phyloP scores from a whole-genome alignment of 64 coral and sea anemone genomes.

The Hydrozoanthus tunicans region DNA sequence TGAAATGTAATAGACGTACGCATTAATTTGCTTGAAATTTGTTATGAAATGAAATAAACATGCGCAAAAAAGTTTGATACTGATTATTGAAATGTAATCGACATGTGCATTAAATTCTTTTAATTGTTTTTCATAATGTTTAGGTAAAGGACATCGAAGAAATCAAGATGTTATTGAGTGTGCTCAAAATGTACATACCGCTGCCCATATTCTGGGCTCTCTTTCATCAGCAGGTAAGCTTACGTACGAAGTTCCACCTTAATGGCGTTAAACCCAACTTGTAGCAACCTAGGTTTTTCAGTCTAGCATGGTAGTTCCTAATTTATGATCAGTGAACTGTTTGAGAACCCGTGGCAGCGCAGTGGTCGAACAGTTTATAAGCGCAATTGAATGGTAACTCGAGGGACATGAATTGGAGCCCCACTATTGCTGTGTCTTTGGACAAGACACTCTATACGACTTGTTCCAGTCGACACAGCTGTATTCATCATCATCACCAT shows the following conservation, averaged over 20 bases:
- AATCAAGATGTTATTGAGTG: slow-evolving; percentile 79
- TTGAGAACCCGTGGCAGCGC: background rate
- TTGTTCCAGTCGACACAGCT: too few relatives aligned
- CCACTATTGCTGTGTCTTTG: too few relatives aligned
- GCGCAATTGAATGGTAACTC: too few relatives aligned
- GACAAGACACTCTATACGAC: too few relatives aligned
- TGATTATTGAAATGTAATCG: background rate
- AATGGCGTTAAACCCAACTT: background rate
- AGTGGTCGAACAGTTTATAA: too few relatives aligned
- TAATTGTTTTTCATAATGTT: background rate
- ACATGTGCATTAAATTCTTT: too few relatives aligned
- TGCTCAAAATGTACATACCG: slow-evolving; percentile 88
- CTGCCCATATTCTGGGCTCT: slow-evolving; percentile 90
- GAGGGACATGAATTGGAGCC: too few relatives aligned
- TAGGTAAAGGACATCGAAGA: slow-evolving; percentile 80
- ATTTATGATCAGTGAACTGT: background rate
- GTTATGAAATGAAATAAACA: background rate
- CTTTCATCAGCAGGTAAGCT: slow-evolving; percentile 86
- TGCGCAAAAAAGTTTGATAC: background rate
- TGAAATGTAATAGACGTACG: too few relatives aligned
- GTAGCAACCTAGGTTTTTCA: background rate
- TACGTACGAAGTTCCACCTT: background rate
- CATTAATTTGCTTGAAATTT: too few relatives aligned
- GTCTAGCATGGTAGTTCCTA: background rate
- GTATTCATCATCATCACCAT: too few relatives aligned